phyloP scores from a whole-genome alignment of 2,888 invertebrate species.

The Xylota segnis region DNA sequence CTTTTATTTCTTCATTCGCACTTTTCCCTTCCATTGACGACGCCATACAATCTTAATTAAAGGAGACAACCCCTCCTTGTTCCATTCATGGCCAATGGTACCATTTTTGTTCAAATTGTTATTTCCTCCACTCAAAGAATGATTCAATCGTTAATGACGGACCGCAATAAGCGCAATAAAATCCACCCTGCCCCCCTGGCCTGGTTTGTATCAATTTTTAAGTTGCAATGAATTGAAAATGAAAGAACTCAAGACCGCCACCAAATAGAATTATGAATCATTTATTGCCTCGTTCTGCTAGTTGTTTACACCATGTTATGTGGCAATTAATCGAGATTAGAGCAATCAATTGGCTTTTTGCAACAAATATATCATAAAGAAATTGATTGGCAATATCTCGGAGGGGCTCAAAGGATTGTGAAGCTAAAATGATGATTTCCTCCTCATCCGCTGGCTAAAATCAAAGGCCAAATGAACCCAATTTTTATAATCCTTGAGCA shows the following conservation, averaged over 20 bases:
- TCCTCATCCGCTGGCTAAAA: conserved; percentile 22
- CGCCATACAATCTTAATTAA: background rate
- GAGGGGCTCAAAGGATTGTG: conserved; percentile 69
- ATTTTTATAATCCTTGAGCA: conserved; percentile 59
- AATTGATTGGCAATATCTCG: conserved; percentile 68
- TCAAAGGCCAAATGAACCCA: conserved; percentile 69
- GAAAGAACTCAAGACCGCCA: conserved; percentile 29
- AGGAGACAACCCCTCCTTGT: background rate
- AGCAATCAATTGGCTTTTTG: conserved; percentile 62
- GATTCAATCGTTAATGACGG: background rate
- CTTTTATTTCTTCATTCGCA: background rate
- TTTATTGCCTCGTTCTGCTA: conserved; percentile 58
- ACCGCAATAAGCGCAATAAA: conserved; percentile 41
- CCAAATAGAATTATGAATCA: conserved; percentile 61
- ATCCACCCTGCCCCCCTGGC: conserved; percentile 10
- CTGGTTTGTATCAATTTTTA: conserved; percentile 29
- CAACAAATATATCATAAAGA: conserved; percentile 55
- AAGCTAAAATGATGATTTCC: conserved; percentile 43
- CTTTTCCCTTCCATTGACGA: background rate
- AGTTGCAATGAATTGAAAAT: conserved; percentile 66
- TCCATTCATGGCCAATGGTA: background rate
- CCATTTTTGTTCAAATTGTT: background rate
- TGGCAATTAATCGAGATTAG: conserved; percentile 72
- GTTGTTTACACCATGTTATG: conserved; percentile 67
- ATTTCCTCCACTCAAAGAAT: background rate